Evolutionary conservation across 1,140 invertebrate species (phyloP).

Genomic region (Nixonia krombeini): DNA sequence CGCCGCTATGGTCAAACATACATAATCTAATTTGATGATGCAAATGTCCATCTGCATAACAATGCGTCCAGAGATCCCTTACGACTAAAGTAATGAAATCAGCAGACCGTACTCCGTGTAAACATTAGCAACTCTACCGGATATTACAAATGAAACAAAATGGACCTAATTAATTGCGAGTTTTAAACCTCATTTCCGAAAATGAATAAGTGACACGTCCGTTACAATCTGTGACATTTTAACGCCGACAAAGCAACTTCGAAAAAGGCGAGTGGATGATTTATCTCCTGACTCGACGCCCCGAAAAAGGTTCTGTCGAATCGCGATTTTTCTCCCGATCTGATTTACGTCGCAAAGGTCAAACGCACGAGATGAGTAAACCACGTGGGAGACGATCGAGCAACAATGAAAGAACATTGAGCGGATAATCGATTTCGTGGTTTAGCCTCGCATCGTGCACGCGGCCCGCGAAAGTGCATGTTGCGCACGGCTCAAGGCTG

Average conservation of each 20-base stretch:
- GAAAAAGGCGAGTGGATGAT: no score
- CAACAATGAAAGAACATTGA: conserved; percentile 7
- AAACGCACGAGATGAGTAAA: no score
- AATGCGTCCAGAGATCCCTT: conserved; percentile 32
- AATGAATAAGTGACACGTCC: neutral
- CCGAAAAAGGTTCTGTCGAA: no score
- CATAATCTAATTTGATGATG: conserved; percentile 44
- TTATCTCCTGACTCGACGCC: no score
- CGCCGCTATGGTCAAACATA: conserved; percentile 10
- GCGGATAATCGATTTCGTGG: conserved; percentile 17
- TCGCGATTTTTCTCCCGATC: no score
- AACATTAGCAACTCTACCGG: conserved; percentile 30
- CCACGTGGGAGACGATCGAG: no score
- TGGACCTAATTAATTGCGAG: conserved; percentile 4
- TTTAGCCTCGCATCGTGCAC: conserved; percentile 3
- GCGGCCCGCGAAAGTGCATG: conserved; percentile 20
- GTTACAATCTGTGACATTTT: no score
- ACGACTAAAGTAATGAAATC: conserved; percentile 35
- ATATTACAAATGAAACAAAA: conserved; percentile 41
- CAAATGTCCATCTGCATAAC: conserved; percentile 39
- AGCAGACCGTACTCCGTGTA: conserved; percentile 33
- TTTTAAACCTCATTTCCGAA: conserved; percentile 2
- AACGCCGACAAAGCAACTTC: no score
- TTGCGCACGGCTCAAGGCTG: conserved; percentile 13
- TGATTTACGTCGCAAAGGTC: no score